Base-by-base conservation (phyloP, 2,888 invertebrate species). In the Ligdia adustata region DNA sequence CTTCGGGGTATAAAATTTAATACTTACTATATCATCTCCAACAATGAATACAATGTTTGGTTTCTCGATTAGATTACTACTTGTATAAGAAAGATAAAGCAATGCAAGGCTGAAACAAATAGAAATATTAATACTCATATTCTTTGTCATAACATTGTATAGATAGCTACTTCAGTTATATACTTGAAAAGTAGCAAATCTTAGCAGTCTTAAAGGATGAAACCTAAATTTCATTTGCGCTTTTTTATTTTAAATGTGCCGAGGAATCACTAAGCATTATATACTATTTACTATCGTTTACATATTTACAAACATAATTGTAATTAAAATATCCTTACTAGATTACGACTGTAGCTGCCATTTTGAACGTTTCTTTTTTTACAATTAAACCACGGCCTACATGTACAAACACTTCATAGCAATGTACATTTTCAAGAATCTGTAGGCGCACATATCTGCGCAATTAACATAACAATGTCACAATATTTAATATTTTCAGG, bases 1-100 rank as follows among this genome's bases (percentile, higher is more conserved):
- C n/a, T n/a, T n/a, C n/a, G n/a, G n/a, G n/a, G n/a, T n/a, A n/a
- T n/a, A n/a, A n/a, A n/a, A n/a, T n/a, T n/a, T n/a, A n/a, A n/a
- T 33, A 50, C 92, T 90, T 85, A 95, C 96, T 93, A 96, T 87
- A 81, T 96, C 96, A 89, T 96, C 96, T 5, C 95, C 95, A 38
- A 95, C 82, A 57, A 96, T 94, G 31, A 95, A 90, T 45, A 96
- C 90, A 55, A 96, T 93, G 78, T 96, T 91, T 4, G 95, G 95
- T 31, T 60, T 66, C 1, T 52, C 54, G 7, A 46, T 54, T 33
- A 54, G 38, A 44, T 61, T 9, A 24, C 59, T 43, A 24, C 32
- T 5, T 22, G 27, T 34, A 28, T 38, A 56, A 34, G 57, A 37
- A 45, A 54, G 32, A 41, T 46, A 49, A 14, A 57, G 33, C 6